phyloP scores from a whole-genome alignment of 2,888 invertebrate species.

The Gymnocheta viridis region DNA sequence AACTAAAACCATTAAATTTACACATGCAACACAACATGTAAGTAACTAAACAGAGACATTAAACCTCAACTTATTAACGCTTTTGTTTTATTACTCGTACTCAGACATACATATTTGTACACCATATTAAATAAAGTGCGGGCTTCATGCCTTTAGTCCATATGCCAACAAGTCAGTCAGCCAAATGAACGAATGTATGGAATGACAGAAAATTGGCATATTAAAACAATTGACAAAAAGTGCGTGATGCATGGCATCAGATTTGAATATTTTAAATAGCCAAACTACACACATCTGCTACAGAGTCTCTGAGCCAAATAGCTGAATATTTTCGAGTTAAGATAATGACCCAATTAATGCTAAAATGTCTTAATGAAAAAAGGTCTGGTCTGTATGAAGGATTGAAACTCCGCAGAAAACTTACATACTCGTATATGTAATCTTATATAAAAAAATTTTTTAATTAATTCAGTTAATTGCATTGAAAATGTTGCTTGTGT shows the following conservation, averaged over 20 bases:
- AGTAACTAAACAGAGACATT: constrained; percentile 23
- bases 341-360: constrained; percentile 49
- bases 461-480: constrained; percentile 7
- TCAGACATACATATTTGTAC: neutral
- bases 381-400: neutral
- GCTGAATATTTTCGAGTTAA: neutral
- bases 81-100: neutral
- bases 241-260: constrained; percentile 58
- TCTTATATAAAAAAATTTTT: neutral
- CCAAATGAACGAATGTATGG: neutral
- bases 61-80: constrained; percentile 30
- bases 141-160: constrained; percentile 12
- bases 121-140: constrained; percentile 7
- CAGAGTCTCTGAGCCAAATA: constrained; percentile 3
- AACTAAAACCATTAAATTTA: constrained; percentile 41
- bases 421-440: no score
- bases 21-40: constrained; percentile 25
- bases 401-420: neutral
- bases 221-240: constrained; percentile 44
- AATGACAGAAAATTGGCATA: constrained; percentile 54
- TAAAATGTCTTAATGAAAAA: neutral
- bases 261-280: constrained; percentile 25
- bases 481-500: neutral
- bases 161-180: neutral
- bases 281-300: constrained; percentile 32